Conservation (phyloP, 2,797 vertebrate species). For the Euphonia xanthogaster region DNA sequence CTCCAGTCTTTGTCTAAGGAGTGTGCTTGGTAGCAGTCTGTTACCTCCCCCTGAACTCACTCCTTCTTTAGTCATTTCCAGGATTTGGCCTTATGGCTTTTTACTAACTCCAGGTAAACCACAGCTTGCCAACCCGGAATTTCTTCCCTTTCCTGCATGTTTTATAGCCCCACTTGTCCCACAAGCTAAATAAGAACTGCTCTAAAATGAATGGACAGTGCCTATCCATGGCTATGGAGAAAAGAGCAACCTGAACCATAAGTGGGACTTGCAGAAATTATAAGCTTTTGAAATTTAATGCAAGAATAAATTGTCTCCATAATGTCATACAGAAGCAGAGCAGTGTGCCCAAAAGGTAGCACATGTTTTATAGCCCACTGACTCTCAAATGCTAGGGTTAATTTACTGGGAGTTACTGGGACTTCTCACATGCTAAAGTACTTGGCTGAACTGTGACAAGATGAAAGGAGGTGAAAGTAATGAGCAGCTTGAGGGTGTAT, state of each 20-base stretch:
- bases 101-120: constrained; percentile 2
- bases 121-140: neutral
- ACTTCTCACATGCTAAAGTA: constrained; percentile 43
- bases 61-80: neutral
- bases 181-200: neutral
- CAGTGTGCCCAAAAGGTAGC: neutral
- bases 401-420: constrained; percentile 44
- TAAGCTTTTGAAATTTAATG: neutral
- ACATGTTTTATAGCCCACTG: neutral
- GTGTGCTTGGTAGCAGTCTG: neutral
- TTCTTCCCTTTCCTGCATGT: constrained; percentile 8
- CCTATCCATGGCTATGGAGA: neutral
- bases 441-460: constrained; percentile 37
- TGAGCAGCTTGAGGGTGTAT: constrained; percentile 44
- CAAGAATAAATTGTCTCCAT: neutral
- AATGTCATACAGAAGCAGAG: neutral
- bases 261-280: neutral
- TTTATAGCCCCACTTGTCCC: neutral
- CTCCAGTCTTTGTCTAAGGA: neutral
- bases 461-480: constrained; percentile 57
- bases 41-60: neutral
- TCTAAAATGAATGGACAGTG: neutral
- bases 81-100: neutral
- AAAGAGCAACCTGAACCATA: neutral
- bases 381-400: constrained; percentile 39